These are phyloP conservation scores for Cylas formicarius DNA, from an alignment of 1,140 invertebrate species.

Conservation along the genomic window DNA sequence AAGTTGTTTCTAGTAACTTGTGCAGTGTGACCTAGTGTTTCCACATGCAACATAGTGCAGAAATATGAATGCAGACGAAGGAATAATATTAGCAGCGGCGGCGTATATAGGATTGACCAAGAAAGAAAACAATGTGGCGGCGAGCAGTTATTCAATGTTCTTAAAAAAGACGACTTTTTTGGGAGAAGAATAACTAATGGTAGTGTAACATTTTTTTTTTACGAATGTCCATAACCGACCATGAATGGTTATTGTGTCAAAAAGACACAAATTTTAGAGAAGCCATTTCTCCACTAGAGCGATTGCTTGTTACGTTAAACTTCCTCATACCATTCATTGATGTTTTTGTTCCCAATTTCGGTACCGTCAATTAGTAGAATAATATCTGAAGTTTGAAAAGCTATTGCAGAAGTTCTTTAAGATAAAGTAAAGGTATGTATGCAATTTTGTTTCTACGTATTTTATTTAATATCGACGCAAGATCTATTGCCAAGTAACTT, in stretches of 20 bases:
- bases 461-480: too few species aligned
- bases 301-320: not conserved
- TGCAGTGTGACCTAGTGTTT: not conserved
- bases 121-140: conserved; percentile 5
- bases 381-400: not conserved
- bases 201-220: not conserved
- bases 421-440: not conserved
- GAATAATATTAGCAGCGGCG: too few species aligned
- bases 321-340: not conserved
- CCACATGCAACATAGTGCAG: not conserved
- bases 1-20: not conserved
- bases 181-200: too few species aligned
- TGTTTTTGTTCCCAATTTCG: too few species aligned
- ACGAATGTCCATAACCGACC: not conserved
- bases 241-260: too few species aligned
- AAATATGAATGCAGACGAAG: too few species aligned
- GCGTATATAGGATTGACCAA: too few species aligned
- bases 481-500: too few species aligned
- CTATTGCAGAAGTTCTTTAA: not conserved
- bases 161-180: too few species aligned
- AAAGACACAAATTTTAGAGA: not conserved
- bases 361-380: not conserved
- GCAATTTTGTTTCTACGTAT: not conserved
- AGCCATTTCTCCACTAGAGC: too few species aligned
- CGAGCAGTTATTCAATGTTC: conserved; percentile 2